A percentile compares a stretch with the other conserved stretches of the same genome.
These are phyloP conservation scores for Siphamia tubifer DNA, from an alignment of 2,113 vertebrate genomes.

Conservation along the genomic window DNA sequence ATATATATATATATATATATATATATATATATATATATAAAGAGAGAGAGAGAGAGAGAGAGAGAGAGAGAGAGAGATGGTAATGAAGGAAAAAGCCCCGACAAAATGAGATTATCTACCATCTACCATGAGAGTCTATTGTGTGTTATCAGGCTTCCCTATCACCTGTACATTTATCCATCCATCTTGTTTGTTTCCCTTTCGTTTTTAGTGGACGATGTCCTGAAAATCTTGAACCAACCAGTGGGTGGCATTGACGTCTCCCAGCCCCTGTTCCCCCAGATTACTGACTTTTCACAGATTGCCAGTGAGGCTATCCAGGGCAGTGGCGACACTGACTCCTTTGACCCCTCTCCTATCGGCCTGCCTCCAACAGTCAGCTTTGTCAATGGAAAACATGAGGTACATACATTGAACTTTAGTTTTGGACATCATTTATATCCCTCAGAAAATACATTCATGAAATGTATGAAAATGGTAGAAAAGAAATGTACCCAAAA, in stretches of 20 bases:
- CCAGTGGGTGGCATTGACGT: neutral
- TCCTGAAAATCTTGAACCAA: constrained; percentile 79
- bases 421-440: no score
- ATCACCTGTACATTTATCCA: neutral
- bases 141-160: neutral
- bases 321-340: constrained; percentile 37
- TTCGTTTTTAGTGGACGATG: constrained; percentile 76
- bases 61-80: no score
- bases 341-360: neutral
- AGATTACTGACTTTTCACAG: constrained; percentile 36
- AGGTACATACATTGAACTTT: constrained; percentile 41
- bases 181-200: neutral
- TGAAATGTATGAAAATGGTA: no score
- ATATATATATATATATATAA: no score
- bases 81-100: no score
- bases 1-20: no score
- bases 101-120: no score
- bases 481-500: no score
- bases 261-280: constrained; percentile 39
- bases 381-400: constrained; percentile 90
- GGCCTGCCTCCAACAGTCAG: constrained; percentile 74
- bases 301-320: constrained; percentile 52
- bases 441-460: no score
- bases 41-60: no score
- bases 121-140: no score